phyloP scores from a whole-genome alignment of 2,888 invertebrate species.

The Platycnemis pennipes region DNA sequence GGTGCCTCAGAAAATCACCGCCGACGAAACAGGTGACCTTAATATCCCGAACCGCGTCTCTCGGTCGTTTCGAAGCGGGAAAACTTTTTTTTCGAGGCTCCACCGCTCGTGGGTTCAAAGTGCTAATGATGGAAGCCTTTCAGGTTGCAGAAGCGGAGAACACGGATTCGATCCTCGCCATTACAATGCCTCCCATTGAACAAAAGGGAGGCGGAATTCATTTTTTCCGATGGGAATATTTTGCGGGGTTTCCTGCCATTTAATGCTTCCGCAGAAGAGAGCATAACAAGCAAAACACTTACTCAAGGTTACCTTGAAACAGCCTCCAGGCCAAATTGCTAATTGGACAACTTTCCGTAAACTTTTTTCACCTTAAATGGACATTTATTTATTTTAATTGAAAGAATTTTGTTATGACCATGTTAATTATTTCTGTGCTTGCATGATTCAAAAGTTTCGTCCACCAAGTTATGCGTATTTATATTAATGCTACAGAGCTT shows the following conservation, averaged over 20 bases:
- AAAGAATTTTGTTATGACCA: neutral
- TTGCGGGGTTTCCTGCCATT: neutral
- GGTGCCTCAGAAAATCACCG: neutral
- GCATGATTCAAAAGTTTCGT: neutral
- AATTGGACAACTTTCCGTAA: neutral
- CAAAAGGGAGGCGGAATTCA: neutral
- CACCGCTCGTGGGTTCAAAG: neutral
- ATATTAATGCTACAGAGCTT: too few relatives aligned
- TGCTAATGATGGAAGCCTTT: slow-evolving; percentile 24
- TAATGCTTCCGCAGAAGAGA: neutral
- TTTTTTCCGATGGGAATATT: neutral
- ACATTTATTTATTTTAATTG: neutral
- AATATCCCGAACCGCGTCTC: neutral
- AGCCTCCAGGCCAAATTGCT: neutral
- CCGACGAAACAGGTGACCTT: neutral
- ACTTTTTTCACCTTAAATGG: too few relatives aligned
- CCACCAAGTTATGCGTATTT: too few relatives aligned
- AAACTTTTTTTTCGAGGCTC: neutral
- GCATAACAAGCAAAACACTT: neutral
- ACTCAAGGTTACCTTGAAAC: neutral
- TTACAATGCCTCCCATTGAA: neutral
- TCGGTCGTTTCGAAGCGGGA: neutral
- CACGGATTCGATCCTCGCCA: neutral
- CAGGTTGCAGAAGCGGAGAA: neutral
- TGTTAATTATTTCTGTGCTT: neutral